Evolutionary conservation across 1,140 invertebrate genomes (phyloP).

Genomic region (Drosophila trapezifrons): DNA sequence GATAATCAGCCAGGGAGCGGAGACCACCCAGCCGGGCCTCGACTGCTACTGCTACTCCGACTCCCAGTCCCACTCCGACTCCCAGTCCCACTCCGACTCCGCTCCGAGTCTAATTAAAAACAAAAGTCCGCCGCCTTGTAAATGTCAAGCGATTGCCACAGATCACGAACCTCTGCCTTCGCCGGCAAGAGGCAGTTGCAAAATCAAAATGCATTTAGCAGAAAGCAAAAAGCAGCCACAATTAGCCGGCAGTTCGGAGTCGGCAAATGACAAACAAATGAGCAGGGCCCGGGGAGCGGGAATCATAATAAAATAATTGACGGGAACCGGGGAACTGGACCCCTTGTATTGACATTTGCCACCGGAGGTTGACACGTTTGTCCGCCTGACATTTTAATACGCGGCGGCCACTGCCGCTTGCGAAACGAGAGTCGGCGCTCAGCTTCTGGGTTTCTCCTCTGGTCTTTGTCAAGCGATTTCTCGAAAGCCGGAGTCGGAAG

Average conservation of each 20-base stretch:
- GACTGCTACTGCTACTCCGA: constrained; percentile 19
- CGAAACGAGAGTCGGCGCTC: constrained; percentile 38
- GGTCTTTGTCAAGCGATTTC: constrained; percentile 45
- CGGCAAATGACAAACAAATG: constrained; percentile 52
- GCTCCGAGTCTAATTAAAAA: constrained; percentile 70
- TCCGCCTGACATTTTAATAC: constrained; percentile 71
- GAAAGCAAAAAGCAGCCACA: constrained; percentile 60
- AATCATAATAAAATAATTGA: constrained; percentile 74
- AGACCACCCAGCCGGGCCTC: constrained; percentile 64
- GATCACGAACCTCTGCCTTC: constrained; percentile 66
- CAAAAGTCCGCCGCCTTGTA: constrained; percentile 77
- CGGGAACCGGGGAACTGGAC: constrained; percentile 50
- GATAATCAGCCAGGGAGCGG: constrained; percentile 63
- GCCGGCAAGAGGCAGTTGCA: constrained; percentile 52
- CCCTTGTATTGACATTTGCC: constrained; percentile 72
- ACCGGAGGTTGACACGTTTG: constrained; percentile 33
- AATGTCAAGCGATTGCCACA: constrained; percentile 74
- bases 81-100: background rate
- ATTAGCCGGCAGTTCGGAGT: constrained; percentile 28
- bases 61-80: constrained; percentile 21
- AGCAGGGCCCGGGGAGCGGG: constrained; percentile 2
- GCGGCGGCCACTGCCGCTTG: constrained; percentile 40
- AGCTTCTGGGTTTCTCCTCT: constrained; percentile 38
- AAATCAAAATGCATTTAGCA: constrained; percentile 78
- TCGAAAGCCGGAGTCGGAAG: constrained; percentile 20